Percentiles rank a stretch among this genome's conserved stretches.
phyloP scores from a whole-genome alignment of 92 coral and sea anemone genomes.

The Zoanthus sociatus region DNA sequence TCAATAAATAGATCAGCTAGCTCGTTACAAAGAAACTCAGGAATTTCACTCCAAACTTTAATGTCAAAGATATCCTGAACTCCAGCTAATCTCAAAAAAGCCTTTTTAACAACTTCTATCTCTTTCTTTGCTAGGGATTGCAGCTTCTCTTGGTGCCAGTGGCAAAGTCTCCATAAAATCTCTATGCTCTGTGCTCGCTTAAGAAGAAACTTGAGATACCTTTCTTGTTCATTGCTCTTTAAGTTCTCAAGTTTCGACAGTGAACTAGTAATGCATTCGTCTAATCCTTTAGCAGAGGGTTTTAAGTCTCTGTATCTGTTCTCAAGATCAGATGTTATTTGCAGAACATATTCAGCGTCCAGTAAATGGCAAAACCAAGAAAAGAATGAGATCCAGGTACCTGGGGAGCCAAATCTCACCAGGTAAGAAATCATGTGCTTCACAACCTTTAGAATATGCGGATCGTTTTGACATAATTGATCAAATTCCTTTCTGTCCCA shows the following conservation, averaged over 20 bases:
- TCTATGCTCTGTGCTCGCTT: background rate
- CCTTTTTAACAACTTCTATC: conserved; percentile 18
- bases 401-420: background rate
- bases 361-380: conserved; percentile 29
- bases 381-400: background rate
- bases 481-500: conserved; percentile 29
- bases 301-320: background rate
- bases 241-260: background rate
- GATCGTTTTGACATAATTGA: background rate
- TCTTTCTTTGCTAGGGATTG: background rate
- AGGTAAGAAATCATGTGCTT: background rate
- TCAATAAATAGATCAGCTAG: conserved; percentile 62
- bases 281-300: background rate
- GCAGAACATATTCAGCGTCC: background rate
- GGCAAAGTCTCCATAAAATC: conserved; percentile 18
- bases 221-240: background rate
- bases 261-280: background rate
- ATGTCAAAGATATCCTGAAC: conserved; percentile 56
- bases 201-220: background rate
- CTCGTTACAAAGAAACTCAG: conserved; percentile 44
- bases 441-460: background rate
- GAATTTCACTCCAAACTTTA: conserved; percentile 63
- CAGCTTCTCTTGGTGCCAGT: conserved; percentile 2
- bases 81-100: conserved; percentile 18
- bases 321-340: background rate